Base-by-base conservation (phyloP, 2,113 vertebrate genomes). In the Brachypodius melanocephalos region DNA sequence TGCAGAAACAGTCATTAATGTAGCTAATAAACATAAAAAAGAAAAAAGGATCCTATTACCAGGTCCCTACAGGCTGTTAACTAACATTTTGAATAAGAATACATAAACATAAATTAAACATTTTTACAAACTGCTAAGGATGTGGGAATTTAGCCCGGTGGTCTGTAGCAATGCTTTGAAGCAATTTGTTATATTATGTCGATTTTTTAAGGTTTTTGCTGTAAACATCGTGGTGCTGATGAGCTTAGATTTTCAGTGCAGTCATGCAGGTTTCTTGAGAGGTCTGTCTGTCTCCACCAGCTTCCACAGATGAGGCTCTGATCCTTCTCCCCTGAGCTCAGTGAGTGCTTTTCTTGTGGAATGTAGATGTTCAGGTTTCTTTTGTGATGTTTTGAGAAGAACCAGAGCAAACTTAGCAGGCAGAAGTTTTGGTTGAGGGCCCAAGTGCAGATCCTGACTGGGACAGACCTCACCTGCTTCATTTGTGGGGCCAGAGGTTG, bases 11-110 rank as follows among this genome's bases (percentile, higher is more conserved):
- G 98, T 98, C 98, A 98, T 98, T 98, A 98, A 98, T 98, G 97
- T 98, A 98, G 95, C 97, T 98, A 98, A 98, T 98, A 98, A 98
- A 98, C 98, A 98, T 98, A 98, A 98, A 98, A 97, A 98, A 98
- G 97, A 98, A 98, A 97, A 96, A 98, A 98, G 96, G 97, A 97
- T 98, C 98, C 97, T 98, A 97, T 98, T 98, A 98, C 97, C 96
- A 93, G 95, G 97, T 98, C 98, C 98, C 98, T 97, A 98, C 97
- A 98, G 98, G 98, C 98, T 97, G 97, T 98, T 98, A 98, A 98
- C 97, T 98, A 98, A 98, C 97, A 98, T 97, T 98, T 98, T 97
- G 97, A 98, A 97, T 98, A 98, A 97, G 97, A 98, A 98, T 98
- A 97, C 96, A 98, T 98, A 98, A 98, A 98, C 97, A 98, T 98